These are phyloP conservation scores for Cephus runcator DNA, from an alignment of 2,888 invertebrate genomes.

Conservation along the genomic window DNA sequence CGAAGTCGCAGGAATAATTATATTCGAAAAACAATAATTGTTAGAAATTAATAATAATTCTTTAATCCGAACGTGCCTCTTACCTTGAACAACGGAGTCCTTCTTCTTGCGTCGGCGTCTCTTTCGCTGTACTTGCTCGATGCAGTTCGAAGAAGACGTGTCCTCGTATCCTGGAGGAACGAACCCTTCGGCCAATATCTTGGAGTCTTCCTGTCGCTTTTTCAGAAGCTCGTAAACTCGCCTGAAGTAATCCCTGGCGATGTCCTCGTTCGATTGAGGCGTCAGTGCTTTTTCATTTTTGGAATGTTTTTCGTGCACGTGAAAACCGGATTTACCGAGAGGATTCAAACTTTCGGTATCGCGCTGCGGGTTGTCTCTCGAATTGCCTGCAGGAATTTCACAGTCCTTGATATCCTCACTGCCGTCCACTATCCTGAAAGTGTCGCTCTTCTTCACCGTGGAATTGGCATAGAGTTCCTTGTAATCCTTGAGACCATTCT, in stretches of 20 bases:
- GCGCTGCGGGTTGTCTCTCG: background rate
- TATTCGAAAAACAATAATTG: background rate
- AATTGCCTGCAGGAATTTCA: background rate
- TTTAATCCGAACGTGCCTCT: background rate
- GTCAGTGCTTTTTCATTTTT: conserved; percentile 4
- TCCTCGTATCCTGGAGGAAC: conserved; percentile 39
- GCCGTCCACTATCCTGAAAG: conserved; percentile 55
- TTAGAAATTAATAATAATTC: background rate
- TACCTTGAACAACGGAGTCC: conserved; percentile 4
- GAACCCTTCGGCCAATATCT: conserved; percentile 28
- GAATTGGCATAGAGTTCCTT: conserved; percentile 39
- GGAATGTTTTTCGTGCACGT: background rate
- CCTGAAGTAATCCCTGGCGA: conserved; percentile 55
- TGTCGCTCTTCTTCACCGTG: conserved; percentile 57
- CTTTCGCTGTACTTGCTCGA: conserved; percentile 32
- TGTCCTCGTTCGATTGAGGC: conserved; percentile 45
- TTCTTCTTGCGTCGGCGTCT: conserved; percentile 40
- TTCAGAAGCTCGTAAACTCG: conserved; percentile 58
- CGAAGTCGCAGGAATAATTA: too few relatives aligned
- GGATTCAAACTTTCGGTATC: background rate
- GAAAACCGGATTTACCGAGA: background rate
- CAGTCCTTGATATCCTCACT: conserved; percentile 36
- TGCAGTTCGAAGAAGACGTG: conserved; percentile 48
- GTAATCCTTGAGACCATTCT: conserved; percentile 30
- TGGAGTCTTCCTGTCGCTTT: conserved; percentile 40